phyloP scores from a whole-genome alignment of 2,797 vertebrate genomes.

The Apogon talboti region DNA sequence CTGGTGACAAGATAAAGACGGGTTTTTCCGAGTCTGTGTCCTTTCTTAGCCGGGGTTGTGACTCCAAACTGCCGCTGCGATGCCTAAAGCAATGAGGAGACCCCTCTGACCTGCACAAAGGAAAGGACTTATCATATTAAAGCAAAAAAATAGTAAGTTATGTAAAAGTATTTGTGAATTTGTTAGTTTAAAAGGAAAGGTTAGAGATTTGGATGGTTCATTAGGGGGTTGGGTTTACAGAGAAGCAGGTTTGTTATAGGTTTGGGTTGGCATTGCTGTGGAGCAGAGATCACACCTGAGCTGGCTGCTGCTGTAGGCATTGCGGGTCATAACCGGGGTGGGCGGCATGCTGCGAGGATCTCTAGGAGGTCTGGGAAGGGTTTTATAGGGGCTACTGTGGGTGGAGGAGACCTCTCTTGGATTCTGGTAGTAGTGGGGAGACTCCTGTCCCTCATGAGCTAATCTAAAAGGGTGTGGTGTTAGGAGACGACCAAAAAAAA shows the following conservation, averaged over 20 bases:
- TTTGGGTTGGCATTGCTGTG: constrained; percentile 12
- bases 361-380: constrained; percentile 86
- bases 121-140: constrained; percentile 19
- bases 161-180: constrained; percentile 1
- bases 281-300: constrained; percentile 86
- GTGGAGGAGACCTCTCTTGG: constrained; percentile 88
- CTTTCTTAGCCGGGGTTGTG: constrained; percentile 86
- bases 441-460: constrained; percentile 78
- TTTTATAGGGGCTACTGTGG: constrained; percentile 94
- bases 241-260: too few species aligned
- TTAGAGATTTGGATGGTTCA: constrained; percentile 12
- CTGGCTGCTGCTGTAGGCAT: constrained; percentile 96
- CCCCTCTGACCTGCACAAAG: constrained; percentile 85
- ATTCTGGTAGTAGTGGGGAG: constrained; percentile 67
- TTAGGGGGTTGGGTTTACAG: constrained; percentile 13
- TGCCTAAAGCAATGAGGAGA: constrained; percentile 88
- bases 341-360: constrained; percentile 92
- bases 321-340: constrained; percentile 92
- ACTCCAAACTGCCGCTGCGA: constrained; percentile 94
- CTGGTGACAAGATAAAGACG: constrained; percentile 87
- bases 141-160: background rate
- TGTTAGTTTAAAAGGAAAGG: constrained; percentile 1
- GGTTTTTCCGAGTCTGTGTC: constrained; percentile 86
- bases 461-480: constrained; percentile 72
- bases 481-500: constrained; percentile 34